Evolutionary conservation across 2,797 vertebrate genomes (phyloP).

Genomic region (Peromyscus attwateri): DNA sequence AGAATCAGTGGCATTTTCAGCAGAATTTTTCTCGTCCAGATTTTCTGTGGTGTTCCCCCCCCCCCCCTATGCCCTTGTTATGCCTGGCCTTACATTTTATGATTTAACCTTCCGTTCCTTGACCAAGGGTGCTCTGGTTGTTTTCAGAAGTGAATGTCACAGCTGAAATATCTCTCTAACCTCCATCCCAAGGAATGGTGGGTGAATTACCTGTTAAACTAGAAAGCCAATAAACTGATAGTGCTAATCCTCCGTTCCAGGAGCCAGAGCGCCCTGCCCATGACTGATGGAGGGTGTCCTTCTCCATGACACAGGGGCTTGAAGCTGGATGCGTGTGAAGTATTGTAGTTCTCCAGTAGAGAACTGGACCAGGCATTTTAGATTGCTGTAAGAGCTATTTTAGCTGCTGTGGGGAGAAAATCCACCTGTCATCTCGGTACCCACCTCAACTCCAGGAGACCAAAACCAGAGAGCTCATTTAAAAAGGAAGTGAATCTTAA

Average conservation of each 20-base stretch:
- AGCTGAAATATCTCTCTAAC: conserved; percentile 45
- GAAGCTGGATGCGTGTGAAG: conserved; percentile 19
- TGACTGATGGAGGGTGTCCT: neutral
- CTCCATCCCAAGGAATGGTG: neutral
- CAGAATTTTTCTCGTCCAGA: neutral
- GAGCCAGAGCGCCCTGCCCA: neutral
- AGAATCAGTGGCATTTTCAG: conserved; percentile 34
- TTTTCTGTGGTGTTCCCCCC: neutral
- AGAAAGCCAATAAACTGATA: neutral
- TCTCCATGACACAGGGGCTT: neutral
- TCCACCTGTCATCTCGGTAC: neutral
- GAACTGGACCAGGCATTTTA: conserved; percentile 31
- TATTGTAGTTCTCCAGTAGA: neutral
- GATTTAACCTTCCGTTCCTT: conserved; percentile 12
- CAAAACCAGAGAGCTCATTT: neutral
- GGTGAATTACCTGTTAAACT: conserved; percentile 12
- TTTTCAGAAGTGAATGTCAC: neutral
- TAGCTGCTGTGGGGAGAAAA: neutral
- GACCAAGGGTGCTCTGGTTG: neutral
- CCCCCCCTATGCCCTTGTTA: neutral
- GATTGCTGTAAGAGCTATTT: conserved; percentile 40
- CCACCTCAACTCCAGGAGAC: neutral
- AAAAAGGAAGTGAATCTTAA: conserved; percentile 29
- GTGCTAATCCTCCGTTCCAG: neutral
- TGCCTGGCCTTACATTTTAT: neutral